Conservation (phyloP, 1,140 invertebrate species). For the Tenebrio molitor region DNA sequence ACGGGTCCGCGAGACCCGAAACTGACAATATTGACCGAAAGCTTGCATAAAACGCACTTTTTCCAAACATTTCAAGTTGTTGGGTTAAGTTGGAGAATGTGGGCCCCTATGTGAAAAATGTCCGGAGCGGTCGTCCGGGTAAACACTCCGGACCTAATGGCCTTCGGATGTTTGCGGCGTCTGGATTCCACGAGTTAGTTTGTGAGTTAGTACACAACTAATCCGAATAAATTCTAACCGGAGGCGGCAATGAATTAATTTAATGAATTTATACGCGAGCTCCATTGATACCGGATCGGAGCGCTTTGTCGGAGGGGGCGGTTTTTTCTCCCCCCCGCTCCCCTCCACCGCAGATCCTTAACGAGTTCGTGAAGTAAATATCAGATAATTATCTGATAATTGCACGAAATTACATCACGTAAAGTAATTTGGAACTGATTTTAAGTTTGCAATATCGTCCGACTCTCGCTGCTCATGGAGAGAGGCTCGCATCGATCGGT, state of each 20-base stretch:
- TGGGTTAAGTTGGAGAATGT: background rate
- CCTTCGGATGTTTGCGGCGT: background rate
- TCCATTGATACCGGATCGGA: background rate
- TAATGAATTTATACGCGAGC: background rate
- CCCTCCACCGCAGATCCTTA: constrained; percentile 10
- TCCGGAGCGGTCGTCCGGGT: background rate
- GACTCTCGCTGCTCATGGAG: constrained; percentile 15
- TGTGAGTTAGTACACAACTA: constrained; percentile 7
- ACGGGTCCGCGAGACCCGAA: no score
- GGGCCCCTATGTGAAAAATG: background rate
- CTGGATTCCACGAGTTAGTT: background rate
- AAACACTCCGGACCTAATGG: background rate
- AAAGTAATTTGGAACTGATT: constrained; percentile 39
- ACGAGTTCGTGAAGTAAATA: constrained; percentile 35
- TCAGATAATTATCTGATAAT: constrained; percentile 39
- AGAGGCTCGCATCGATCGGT: constrained; percentile 22
- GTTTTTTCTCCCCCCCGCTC: background rate
- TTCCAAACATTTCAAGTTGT: background rate
- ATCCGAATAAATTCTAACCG: background rate
- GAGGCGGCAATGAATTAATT: background rate
- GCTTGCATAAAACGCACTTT: background rate
- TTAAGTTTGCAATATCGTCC: constrained; percentile 25
- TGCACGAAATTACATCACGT: constrained; percentile 37
- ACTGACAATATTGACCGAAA: no score
- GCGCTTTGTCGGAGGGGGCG: constrained; percentile 1